A percentile compares a stretch with the other conserved stretches of the same genome.
These are phyloP conservation scores for Corydoras maculifer DNA, from an alignment of 2,113 vertebrate genomes.

Conservation along the genomic window DNA sequence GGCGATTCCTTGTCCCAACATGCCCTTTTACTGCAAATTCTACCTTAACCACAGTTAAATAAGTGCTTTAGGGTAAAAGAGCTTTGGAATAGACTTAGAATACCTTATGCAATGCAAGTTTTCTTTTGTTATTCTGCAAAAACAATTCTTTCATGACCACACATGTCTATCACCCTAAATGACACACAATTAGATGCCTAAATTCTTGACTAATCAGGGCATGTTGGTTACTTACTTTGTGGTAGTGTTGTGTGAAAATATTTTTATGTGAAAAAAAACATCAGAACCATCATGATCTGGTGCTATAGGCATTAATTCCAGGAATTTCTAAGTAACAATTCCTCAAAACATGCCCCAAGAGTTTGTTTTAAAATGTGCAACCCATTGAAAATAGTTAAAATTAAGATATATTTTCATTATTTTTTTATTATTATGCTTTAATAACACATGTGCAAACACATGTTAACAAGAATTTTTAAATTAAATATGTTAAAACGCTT, in stretches of 20 bases:
- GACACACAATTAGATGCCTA: background rate
- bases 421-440: too few relatives aligned
- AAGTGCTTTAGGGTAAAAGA: conserved; percentile 36
- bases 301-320: too few relatives aligned
- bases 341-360: too few relatives aligned
- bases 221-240: conserved; percentile 15
- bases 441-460: too few relatives aligned
- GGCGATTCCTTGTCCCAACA: conserved; percentile 51
- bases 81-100: conserved; percentile 30
- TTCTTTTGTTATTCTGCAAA: conserved; percentile 18
- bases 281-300: too few relatives aligned
- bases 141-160: conserved; percentile 34
- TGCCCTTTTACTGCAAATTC: conserved; percentile 50
- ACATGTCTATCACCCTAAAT: conserved; percentile 31
- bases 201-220: background rate
- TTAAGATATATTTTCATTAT: too few relatives aligned
- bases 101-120: conserved; percentile 35
- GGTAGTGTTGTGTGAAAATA: background rate
- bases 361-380: too few relatives aligned
- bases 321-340: too few relatives aligned
- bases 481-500: too few relatives aligned
- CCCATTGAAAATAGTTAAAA: too few relatives aligned
- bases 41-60: conserved; percentile 46
- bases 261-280: background rate
- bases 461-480: too few relatives aligned